phyloP scores from a whole-genome alignment of 2,888 invertebrate species.

The Physocephala rufipes region DNA sequence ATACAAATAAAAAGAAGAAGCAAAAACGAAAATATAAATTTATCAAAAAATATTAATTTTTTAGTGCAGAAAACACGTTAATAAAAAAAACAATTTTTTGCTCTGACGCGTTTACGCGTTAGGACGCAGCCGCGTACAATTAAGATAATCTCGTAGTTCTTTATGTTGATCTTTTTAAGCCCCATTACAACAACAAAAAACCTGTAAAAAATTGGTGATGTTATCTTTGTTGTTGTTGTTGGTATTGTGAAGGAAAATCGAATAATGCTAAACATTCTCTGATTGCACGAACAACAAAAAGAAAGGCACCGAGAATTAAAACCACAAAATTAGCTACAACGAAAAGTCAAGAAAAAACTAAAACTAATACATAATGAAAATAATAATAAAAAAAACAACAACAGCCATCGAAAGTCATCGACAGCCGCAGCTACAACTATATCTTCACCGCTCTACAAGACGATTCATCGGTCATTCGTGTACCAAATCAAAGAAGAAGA shows the following conservation, averaged over 20 bases:
- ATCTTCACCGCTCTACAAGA: no score
- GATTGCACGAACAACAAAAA: constrained; percentile 34
- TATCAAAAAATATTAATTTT: no score
- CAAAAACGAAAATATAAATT: no score
- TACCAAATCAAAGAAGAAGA: background rate
- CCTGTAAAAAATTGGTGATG: no score
- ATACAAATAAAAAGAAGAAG: no score
- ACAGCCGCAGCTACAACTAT: background rate
- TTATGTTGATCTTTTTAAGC: no score
- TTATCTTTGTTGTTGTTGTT: background rate
- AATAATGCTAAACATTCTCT: constrained; percentile 17
- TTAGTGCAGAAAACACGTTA: no score
- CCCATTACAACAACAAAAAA: no score
- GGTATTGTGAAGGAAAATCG: no score
- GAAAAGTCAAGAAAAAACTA: constrained; percentile 24
- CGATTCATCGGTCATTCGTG: background rate
- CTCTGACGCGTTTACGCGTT: background rate
- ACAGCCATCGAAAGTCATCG: background rate
- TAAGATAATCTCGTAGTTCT: no score
- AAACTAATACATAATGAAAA: constrained; percentile 5
- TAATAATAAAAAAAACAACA: constrained; percentile 13
- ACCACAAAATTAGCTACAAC: background rate
- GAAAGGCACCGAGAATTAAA: constrained; percentile 32
- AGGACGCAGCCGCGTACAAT: no score
- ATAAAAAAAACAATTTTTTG: no score